Percentiles rank a stretch among this genome's conserved stretches.
phyloP scores from a whole-genome alignment of 2,113 vertebrate genomes.

The Zosterops borbonicus region DNA sequence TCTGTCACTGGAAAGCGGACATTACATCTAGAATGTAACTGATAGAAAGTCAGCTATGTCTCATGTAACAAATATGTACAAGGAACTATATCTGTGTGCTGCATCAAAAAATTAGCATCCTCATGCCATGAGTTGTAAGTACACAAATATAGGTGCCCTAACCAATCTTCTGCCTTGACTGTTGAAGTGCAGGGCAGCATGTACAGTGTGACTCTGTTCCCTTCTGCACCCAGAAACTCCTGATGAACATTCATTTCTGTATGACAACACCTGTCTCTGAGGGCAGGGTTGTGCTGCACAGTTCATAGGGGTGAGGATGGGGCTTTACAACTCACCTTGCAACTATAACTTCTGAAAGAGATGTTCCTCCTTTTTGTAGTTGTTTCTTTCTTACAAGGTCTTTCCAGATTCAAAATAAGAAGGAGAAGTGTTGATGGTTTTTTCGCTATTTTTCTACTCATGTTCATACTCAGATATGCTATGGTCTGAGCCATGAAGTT shows the following conservation, averaged over 20 bases:
- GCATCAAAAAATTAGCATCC: not conserved
- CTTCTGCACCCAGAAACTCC: not conserved
- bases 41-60: not conserved
- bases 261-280: not conserved
- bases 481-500: not conserved
- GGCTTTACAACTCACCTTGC: not conserved
- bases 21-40: not conserved
- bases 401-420: not conserved
- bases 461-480: not conserved
- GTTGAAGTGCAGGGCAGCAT: not conserved
- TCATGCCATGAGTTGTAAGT: not conserved
- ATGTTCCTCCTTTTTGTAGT: not conserved
- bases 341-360: not conserved
- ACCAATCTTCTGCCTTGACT: not conserved
- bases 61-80: not conserved
- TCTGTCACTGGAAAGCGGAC: not conserved
- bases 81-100: not conserved
- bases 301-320: not conserved
- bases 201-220: not conserved
- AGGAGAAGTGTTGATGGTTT: not conserved
- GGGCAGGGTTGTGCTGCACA: not conserved
- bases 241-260: not conserved
- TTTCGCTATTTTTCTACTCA: not conserved
- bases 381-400: not conserved
- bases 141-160: not conserved